Evolutionary conservation across 2,797 vertebrate genomes (phyloP), one percentile per base, ranked within the genome.

Genomic region (Sarcophilus harrisii): DNA sequence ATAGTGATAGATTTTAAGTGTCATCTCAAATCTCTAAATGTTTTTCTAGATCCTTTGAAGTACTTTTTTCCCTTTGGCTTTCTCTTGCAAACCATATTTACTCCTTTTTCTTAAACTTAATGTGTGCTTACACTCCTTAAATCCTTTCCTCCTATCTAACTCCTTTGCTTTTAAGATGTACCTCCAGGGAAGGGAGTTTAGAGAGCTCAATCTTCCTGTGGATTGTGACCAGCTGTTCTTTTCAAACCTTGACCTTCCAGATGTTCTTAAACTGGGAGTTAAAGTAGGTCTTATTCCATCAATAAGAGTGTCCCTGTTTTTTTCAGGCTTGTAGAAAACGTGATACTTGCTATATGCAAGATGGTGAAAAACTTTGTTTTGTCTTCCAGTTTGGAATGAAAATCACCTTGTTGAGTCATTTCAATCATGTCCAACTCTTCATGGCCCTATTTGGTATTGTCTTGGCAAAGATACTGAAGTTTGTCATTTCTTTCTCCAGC

Each of bases 101-200:
- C 32, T 93, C 81, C n/a, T 91, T 81, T 55, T 95, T 90, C 73
- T 91, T 94, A 57, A 16, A 66, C 89, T 93, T 94, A 91, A 92
- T 92, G 58, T 66, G 66, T 66, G 30, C 54, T 38, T 90, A 3
- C 49, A 55, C 87, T 95, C 94, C 54, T 90, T 60, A n/a, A 94
- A 92, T 87, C 92, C 92, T 90, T 94, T 92, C 90, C 90, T 27
- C 29, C 4, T 0, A 54, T n/a, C 91, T 94, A 18, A 32, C 62
- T 66, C 62, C 92, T 95, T 95, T 95, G 55, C 32, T 91, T 96
- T 92, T 60, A 58, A 94, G 60, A 92, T 27, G 49, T 92, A 58
- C 32, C 45, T 60, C 52, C 92, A 55, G 59, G 52, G 11, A 87
- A 60, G 52, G 54, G n/a, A 94, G 52, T 27, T 95, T 45, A 92